These are phyloP conservation scores for Pitta sordida DNA, from an alignment of 2,113 vertebrate genomes.

Conservation along the genomic window DNA sequence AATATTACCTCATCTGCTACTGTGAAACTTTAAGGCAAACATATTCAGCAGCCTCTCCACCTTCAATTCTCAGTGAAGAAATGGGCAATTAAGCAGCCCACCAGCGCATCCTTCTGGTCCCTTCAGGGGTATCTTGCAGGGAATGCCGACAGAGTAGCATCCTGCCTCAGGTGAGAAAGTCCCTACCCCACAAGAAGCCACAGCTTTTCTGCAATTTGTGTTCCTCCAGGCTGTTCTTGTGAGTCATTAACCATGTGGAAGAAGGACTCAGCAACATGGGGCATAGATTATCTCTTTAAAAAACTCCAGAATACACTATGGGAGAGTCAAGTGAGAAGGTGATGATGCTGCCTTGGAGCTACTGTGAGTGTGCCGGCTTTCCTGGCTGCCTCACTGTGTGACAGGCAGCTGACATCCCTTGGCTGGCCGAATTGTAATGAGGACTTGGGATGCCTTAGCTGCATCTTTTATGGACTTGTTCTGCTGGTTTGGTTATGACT, in stretches of 20 bases:
- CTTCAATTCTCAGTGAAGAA: neutral
- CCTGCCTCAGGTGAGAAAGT: neutral
- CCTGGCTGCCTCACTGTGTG: neutral
- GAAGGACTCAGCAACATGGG: neutral
- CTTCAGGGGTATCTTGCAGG: neutral
- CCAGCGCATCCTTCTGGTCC: neutral
- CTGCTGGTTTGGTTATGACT: conserved; percentile 5
- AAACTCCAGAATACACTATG: accelerated
- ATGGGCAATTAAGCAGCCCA: neutral
- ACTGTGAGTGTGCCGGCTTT: neutral
- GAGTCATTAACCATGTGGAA: neutral
- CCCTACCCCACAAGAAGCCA: neutral
- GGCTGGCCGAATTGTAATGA: neutral
- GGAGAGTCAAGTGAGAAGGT: neutral
- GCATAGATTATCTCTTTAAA: neutral
- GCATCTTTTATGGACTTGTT: neutral
- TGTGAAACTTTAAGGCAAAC: neutral
- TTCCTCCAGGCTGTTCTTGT: neutral
- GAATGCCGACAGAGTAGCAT: neutral
- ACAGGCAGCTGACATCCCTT: conserved; percentile 30
- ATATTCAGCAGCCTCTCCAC: neutral
- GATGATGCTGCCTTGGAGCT: neutral
- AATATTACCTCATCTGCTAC: neutral
- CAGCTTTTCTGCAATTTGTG: neutral
- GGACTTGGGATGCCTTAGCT: neutral